Evolutionary conservation across 1,140 invertebrate genomes (phyloP).

Genomic region (Drosophila burlai): DNA sequence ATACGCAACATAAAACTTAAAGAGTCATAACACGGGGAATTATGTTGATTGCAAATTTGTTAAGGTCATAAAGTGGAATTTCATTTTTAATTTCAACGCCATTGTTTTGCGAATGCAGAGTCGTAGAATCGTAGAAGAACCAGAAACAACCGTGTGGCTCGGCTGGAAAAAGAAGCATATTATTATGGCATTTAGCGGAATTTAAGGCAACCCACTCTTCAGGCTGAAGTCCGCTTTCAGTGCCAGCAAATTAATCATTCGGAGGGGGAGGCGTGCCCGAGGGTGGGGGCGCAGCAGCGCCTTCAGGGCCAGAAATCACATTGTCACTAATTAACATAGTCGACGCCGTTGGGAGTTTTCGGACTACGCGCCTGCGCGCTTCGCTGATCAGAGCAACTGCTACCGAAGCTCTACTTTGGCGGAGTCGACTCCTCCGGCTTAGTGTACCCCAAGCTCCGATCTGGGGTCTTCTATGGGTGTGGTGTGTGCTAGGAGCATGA

Average conservation of each 20-base stretch:
- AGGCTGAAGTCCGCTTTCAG: constrained; percentile 47
- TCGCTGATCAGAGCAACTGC: constrained; percentile 65
- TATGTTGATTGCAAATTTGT: constrained; percentile 84
- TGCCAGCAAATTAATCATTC: constrained; percentile 77
- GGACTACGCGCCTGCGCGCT: constrained; percentile 75
- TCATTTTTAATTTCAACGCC: constrained; percentile 83
- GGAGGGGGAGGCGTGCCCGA: constrained; percentile 5
- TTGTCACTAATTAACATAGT: constrained; percentile 82
- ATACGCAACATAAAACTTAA: constrained; percentile 58
- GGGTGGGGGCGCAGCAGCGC: constrained; percentile 44
- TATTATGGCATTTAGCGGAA: constrained; percentile 82
- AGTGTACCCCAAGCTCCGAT: constrained; percentile 4
- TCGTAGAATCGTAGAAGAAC: constrained; percentile 1
- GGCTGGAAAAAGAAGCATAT: constrained; percentile 51
- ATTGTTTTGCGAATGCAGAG: constrained; percentile 60
- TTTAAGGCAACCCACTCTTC: constrained; percentile 72
- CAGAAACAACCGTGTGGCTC: background rate
- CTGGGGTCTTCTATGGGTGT: constrained; percentile 5
- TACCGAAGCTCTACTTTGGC: constrained; percentile 26
- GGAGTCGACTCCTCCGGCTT: background rate
- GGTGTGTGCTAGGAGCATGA: constrained; percentile 7
- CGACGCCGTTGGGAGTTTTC: constrained; percentile 62
- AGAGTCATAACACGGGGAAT: constrained; percentile 74
- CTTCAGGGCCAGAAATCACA: constrained; percentile 77
- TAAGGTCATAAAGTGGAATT: constrained; percentile 82